Conservation (phyloP, 2,888 invertebrate species). For the Caenorhabditis drosophilae region DNA sequence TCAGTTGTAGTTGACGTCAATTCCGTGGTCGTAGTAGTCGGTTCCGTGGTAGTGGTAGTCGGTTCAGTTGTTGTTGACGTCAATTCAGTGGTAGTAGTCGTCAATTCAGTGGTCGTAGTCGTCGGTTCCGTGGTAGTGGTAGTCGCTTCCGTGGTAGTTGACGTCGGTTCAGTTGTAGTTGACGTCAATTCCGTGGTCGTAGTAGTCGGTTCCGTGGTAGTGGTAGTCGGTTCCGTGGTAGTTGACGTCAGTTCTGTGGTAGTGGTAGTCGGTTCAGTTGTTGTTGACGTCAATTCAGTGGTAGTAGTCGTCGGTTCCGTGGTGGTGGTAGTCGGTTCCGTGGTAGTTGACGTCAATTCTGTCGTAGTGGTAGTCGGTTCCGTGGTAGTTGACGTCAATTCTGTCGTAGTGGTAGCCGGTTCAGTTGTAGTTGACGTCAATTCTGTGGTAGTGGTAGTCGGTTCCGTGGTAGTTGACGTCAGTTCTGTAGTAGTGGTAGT, state of each 20-base stretch:
- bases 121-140: constrained; percentile 6
- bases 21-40: constrained; percentile 1
- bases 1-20: constrained; percentile 4
- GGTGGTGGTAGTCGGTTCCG: constrained; percentile 11
- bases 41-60: constrained; percentile 1
- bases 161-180: constrained; percentile 14
- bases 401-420: constrained; percentile 8
- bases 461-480: constrained; percentile 17
- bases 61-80: constrained; percentile 10
- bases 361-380: constrained; percentile 6
- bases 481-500: constrained; percentile 6
- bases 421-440: constrained; percentile 2
- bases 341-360: constrained; percentile 5
- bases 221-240: constrained; percentile 11
- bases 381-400: neutral
- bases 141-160: constrained; percentile 5
- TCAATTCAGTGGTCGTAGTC: constrained; percentile 4
- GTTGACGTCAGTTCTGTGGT: constrained; percentile 14
- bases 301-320: constrained; percentile 6
- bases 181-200: constrained; percentile 7
- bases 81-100: constrained; percentile 13
- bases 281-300: constrained; percentile 5
- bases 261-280: constrained; percentile 8
- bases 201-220: constrained; percentile 11
- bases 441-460: constrained; percentile 8